Base-by-base conservation (phyloP, 2,797 vertebrate genomes). In the Eulemur albifrons region DNA sequence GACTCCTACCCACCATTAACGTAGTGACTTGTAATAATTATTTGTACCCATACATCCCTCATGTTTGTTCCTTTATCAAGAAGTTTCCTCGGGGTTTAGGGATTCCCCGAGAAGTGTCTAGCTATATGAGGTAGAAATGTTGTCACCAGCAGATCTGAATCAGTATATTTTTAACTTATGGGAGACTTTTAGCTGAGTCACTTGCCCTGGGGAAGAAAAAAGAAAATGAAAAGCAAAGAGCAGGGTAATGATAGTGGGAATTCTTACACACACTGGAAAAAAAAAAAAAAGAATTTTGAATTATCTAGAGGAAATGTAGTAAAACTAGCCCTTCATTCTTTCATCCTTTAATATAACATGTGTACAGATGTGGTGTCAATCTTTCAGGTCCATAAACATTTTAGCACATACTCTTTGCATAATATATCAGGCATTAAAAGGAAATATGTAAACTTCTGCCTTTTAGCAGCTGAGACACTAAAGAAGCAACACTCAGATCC, bases 201-300 rank as follows among this genome's bases (percentile, higher is more conserved):
- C 14, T 89, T 84, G 63, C 95, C 77, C 94, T 77, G 45, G 77
- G 92, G 84, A 94, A 83, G n/a, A 90, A 38, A 72, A 94, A 92
- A 86, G 92, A 90, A 93, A 95, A 95, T 92, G 90, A 95, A 96
- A 93, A 97, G n/a, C 57, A 94, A 94, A 94, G 52, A 90, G 13
- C 32, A 90, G 18, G 50, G 69, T 86, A 92, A 77, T 93, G 86
- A 95, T 82, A 77, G 40, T 79, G 45, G 57, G 63, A 83, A 88
- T 94, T 96, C 77, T 96, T 89, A 73, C 10, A 50, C 32, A 79
- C 63, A 72, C 6, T 84, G 23, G n/a, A 0, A 13, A 23, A 63
- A 63, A 38, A 63, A 30, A 61, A 40, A 40, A 67, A 88, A 82
- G 30, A 65, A 70, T 76, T 83, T 48, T 67, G 43, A 25, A 50